These are phyloP conservation scores for Acanthiza pusilla DNA, from an alignment of 2,797 vertebrate genomes.

Conservation along the genomic window DNA sequence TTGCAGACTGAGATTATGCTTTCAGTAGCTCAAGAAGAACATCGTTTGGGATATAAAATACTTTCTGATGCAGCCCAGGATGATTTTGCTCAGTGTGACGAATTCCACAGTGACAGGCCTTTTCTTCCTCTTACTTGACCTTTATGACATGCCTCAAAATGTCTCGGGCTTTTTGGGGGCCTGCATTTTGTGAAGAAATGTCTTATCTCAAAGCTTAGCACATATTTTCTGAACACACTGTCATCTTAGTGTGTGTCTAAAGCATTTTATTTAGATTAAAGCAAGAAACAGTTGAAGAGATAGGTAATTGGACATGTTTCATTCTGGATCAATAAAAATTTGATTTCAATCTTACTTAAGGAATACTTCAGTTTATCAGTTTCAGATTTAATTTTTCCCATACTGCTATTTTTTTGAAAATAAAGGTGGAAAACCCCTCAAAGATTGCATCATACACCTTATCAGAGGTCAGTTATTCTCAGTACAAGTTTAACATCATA, in stretches of 20 bases:
- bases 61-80: neutral
- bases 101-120: neutral
- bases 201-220: neutral
- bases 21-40: neutral
- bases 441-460: neutral
- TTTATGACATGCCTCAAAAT: neutral
- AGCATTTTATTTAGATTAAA: neutral
- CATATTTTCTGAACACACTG: fast-evolving
- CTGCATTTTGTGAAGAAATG: neutral
- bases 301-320: neutral
- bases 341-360: neutral
- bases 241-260: neutral
- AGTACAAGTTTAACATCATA: neutral
- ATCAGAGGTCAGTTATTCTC: fast-evolving
- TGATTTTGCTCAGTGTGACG: neutral
- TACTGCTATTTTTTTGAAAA: neutral
- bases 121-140: neutral
- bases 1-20: neutral
- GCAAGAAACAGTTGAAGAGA: neutral
- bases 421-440: neutral
- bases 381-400: neutral
- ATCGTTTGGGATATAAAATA: neutral
- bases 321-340: neutral
- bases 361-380: neutral
- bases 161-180: neutral